A percentile compares a stretch with the other conserved stretches of the same genome.
Evolutionary conservation across 2,113 vertebrate genomes (phyloP).

Genomic region (Neogale vison): DNA sequence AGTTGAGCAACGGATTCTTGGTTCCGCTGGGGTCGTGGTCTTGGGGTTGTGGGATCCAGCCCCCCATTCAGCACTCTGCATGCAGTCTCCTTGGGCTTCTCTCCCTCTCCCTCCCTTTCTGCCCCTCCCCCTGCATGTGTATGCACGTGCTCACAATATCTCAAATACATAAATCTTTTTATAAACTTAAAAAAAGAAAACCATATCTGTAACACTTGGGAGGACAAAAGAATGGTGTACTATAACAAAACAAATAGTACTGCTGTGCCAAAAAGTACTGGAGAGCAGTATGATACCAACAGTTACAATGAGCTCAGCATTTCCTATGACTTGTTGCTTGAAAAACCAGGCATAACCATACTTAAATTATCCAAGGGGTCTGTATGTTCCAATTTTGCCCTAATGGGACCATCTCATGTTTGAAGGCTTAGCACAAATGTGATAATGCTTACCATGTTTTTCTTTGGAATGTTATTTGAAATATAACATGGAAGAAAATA

Average conservation of each 20-base stretch:
- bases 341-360: not conserved
- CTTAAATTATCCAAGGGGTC: not conserved
- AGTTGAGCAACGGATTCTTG: not conserved
- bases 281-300: not conserved
- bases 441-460: not conserved
- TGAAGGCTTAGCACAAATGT: not conserved
- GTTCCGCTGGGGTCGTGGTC: not conserved
- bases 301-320: not conserved
- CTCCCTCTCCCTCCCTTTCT: not conserved
- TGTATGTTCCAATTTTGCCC: not conserved
- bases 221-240: not conserved
- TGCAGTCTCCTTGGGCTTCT: not conserved
- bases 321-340: not conserved
- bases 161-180: not conserved
- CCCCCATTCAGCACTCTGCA: not conserved
- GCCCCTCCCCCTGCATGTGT: not conserved
- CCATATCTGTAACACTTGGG: not conserved
- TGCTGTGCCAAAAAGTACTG: not conserved
- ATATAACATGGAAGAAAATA: not conserved
- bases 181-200: not conserved
- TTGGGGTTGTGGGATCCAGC: not conserved
- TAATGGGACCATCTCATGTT: not conserved
- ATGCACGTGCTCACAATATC: not conserved
- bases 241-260: not conserved
- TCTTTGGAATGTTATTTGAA: constrained; percentile 6